Conservation (phyloP, 2,888 invertebrate species). For the Cephonodes hylas region DNA sequence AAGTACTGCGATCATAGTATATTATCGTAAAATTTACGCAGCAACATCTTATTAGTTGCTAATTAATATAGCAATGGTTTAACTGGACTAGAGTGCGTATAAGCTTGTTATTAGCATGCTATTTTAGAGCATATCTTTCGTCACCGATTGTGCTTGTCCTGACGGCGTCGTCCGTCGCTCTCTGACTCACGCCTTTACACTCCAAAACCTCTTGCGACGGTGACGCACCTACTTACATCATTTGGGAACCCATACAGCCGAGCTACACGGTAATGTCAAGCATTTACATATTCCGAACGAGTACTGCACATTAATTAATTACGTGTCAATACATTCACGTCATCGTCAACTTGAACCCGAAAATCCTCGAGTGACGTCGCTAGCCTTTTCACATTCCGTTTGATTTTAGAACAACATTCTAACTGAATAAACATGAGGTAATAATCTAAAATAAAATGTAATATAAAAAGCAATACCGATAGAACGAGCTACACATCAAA, state of each 20-base stretch:
- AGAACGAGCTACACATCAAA: too few relatives aligned
- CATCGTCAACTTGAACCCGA: background rate
- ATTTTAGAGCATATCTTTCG: background rate
- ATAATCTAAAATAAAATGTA: too few relatives aligned
- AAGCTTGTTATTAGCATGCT: background rate
- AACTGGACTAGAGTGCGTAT: background rate
- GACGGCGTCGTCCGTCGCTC: background rate
- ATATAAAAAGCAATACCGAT: too few relatives aligned
- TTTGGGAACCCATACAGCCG: too few relatives aligned
- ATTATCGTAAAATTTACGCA: too few relatives aligned
- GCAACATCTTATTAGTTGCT: too few relatives aligned
- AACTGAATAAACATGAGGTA: too few relatives aligned
- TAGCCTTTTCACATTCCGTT: background rate
- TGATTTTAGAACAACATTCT: too few relatives aligned
- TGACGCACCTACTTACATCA: background rate
- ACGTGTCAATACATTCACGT: background rate
- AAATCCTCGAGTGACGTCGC: background rate
- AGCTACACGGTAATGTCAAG: background rate
- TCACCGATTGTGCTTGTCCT: background rate
- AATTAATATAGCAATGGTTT: too few relatives aligned
- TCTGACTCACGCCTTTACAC: background rate
- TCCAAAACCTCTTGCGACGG: background rate
- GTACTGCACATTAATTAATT: background rate
- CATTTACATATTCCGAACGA: background rate
- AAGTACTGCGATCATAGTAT: too few relatives aligned